Conservation (phyloP, 2,113 vertebrate genomes). For the Tenrec ecaudatus region DNA sequence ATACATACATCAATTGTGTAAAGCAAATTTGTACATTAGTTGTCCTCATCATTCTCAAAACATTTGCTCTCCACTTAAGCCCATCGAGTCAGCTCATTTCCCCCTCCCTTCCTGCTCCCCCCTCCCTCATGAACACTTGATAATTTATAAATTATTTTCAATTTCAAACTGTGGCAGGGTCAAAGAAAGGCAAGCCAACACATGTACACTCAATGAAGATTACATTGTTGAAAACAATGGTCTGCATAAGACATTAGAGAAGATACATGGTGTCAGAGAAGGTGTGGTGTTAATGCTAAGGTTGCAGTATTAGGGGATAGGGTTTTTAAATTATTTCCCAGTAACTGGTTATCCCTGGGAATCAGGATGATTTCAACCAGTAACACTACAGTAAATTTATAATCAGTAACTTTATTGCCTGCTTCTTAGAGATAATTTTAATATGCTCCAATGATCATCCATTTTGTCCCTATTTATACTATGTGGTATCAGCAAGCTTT, state of each 20-base stretch:
- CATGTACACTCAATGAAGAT: not conserved
- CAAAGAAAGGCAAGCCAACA: slow-evolving; percentile 45
- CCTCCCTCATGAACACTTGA: too few relatives aligned
- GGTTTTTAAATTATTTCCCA: not conserved
- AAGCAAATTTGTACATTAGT: too few relatives aligned
- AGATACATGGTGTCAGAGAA: not conserved
- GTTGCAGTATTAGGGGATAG: not conserved
- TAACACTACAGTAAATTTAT: too few relatives aligned
- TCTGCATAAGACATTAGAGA: slow-evolving; percentile 21
- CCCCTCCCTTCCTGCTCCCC: too few relatives aligned
- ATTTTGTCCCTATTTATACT: not conserved
- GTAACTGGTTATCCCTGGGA: not conserved
- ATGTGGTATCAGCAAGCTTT: not conserved
- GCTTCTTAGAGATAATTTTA: slow-evolving; percentile 46
- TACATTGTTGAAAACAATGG: slow-evolving; percentile 35
- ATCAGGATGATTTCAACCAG: too few relatives aligned
- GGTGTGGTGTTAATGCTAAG: not conserved
- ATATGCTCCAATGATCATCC: not conserved
- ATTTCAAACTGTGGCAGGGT: not conserved
- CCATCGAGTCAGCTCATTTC: too few relatives aligned
- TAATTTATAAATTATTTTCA: not conserved
- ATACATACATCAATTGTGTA: too few relatives aligned
- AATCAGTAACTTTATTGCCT: too few relatives aligned
- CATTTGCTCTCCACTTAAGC: too few relatives aligned
- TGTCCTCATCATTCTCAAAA: too few relatives aligned